Base-by-base conservation (phyloP, 2,888 invertebrate species). In the Mythimna loreyi region DNA sequence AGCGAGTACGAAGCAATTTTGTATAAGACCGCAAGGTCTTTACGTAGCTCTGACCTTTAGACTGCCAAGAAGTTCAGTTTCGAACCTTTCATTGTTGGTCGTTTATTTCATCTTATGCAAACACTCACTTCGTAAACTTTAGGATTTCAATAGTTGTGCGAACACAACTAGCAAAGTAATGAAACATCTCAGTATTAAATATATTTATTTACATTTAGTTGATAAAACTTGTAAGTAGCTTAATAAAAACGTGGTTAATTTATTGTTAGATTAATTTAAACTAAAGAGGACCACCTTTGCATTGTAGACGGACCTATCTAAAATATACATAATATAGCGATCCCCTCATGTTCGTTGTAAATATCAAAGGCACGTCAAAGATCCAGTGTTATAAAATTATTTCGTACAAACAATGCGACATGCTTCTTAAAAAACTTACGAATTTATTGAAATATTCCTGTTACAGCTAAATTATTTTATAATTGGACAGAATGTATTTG, bases 181-280 rank as follows among this genome's bases (percentile, higher is more conserved):
- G 55, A 55, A 55, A 71, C 30, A 8, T 64, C 36, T 76, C 70
- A 79, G 67, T 77, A 78, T 73, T 83, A 72, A 81, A 73, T 78
- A 83, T 81, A 69, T 88, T 88, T 88, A 88, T 88, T 87, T 87
- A 87, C 86, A 87, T 72, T 83, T 81, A 72, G 83, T 76, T 72
- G 71, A 77, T 85, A 86, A 81, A 85, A 78, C 70, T 85, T 86
- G 86, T 86, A 85, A 85, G 83, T 85, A 80, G 72, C 80, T 82
- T 82, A 84, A 77, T 47, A 53, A 52, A 73, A 65, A 70, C 57
- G 21, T 71, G 58, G 43, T 71, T 80, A 70, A 65, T 76, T 79
- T 67, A 65, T 75, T 72, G 66, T 67, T 61, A 81, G 45, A 79
- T 52, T 59, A 64, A 50, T 50, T 58, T 71, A 62, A 75, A 71